A percentile compares a stretch with the other conserved stretches of the same genome.
These are phyloP conservation scores for Phaethon lepturus DNA, from an alignment of 2,113 vertebrate species.

Conservation along the genomic window DNA sequence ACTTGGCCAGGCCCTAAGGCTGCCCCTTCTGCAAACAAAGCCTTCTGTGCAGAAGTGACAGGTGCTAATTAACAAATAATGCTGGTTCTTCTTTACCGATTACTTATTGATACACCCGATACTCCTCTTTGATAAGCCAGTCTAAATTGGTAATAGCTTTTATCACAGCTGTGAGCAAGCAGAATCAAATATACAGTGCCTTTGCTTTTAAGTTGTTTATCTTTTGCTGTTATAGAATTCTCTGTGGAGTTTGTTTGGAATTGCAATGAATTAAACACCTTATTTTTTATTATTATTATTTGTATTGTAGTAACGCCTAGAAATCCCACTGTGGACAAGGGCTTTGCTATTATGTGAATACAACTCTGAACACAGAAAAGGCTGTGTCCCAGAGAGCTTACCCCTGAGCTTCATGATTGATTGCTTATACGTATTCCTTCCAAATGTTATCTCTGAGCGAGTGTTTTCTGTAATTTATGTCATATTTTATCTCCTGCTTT, in stretches of 20 bases:
- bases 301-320: constrained; percentile 14
- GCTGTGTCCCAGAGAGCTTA: constrained; percentile 5
- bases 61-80: constrained; percentile 44
- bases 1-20: not conserved
- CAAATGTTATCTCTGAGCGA: not conserved
- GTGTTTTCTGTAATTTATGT: constrained; percentile 47
- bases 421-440: constrained; percentile 4
- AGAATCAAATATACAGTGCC: not conserved
- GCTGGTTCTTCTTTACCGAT: not conserved
- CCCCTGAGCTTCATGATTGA: constrained; percentile 33
- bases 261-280: constrained; percentile 49
- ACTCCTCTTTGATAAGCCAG: constrained; percentile 37
- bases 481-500: constrained; percentile 26
- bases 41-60: not conserved
- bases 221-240: constrained; percentile 1
- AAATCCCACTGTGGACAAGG: not conserved
- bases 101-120: constrained; percentile 40
- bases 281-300: constrained; percentile 57
- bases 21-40: not conserved
- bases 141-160: constrained; percentile 36
- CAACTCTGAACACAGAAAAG: not conserved
- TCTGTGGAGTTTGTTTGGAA: constrained; percentile 41
- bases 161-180: constrained; percentile 19
- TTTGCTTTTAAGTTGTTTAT: constrained; percentile 56
- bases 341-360: not conserved